Conservation (phyloP, 2,113 vertebrate species). For the Phrynosoma blainvillii region DNA sequence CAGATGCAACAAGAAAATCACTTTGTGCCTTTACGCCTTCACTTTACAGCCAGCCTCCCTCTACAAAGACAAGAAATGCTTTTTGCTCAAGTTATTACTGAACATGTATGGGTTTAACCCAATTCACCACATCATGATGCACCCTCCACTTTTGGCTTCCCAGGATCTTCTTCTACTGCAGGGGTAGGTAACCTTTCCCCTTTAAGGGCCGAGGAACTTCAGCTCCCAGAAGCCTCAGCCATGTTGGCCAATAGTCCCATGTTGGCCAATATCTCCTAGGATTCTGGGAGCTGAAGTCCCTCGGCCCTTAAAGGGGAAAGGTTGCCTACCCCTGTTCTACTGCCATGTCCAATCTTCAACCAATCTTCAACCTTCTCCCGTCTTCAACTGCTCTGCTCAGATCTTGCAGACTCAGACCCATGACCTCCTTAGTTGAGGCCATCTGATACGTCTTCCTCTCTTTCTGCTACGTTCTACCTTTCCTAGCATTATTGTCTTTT, state of each 20-base stretch:
- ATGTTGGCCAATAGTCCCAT: no score
- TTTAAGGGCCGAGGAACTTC: no score
- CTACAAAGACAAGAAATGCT: neutral
- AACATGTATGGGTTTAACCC: accelerated
- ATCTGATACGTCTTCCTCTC: neutral
- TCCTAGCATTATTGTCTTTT: no score
- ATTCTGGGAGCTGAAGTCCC: no score
- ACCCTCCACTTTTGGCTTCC: neutral
- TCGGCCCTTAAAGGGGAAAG: no score
- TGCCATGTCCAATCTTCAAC: neutral
- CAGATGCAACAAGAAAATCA: neutral
- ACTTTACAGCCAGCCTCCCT: neutral
- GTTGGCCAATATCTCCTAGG: no score
- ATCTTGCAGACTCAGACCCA: neutral
- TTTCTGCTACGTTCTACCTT: neutral
- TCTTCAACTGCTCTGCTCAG: neutral
- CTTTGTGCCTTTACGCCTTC: neutral
- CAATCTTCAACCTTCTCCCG: no score
- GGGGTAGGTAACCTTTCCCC: no score
- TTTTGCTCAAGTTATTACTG: accelerated
- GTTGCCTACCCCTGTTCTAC: no score
- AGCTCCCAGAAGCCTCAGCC: no score
- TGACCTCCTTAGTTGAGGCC: no score
- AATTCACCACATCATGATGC: no score
- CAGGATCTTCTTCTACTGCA: neutral